Evolutionary conservation across 2,113 vertebrate species (phyloP).

Genomic region (Alligator sinensis): DNA sequence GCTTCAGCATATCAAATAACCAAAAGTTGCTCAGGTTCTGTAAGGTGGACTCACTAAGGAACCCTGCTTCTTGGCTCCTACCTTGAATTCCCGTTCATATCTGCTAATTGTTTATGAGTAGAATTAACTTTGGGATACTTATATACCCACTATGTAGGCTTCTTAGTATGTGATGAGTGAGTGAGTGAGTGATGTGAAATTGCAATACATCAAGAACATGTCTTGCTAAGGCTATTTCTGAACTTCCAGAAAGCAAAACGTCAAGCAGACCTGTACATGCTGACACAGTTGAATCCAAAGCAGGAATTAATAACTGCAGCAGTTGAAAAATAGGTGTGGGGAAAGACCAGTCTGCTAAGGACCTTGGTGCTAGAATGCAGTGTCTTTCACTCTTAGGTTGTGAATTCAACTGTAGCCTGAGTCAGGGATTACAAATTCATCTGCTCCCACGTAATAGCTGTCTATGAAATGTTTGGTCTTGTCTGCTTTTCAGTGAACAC

Average conservation of each 20-base stretch:
- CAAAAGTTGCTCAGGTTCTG: not conserved
- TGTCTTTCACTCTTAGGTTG: rapidly evolving
- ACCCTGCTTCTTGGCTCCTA: not conserved
- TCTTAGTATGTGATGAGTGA: not conserved
- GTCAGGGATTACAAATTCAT: rapidly evolving
- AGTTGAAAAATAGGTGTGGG: not conserved
- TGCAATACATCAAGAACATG: not conserved
- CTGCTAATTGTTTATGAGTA: not conserved
- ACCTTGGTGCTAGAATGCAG: rapidly evolving
- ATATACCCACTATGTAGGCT: not conserved
- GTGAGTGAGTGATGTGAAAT: not conserved
- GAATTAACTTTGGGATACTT: constrained; percentile 3
- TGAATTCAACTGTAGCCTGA: not conserved
- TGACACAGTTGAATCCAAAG: rapidly evolving
- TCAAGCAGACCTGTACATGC: not conserved
- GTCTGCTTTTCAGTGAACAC: not conserved
- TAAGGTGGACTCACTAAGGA: not conserved
- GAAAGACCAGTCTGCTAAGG: not conserved
- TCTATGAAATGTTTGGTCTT: not conserved
- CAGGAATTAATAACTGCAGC: not conserved
- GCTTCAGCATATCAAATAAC: not conserved
- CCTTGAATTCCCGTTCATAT: not conserved
- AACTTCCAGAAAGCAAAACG: not conserved
- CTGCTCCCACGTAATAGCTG: rapidly evolving
- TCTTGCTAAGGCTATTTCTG: not conserved